phyloP scores from a whole-genome alignment of 2,888 invertebrate species.

The Lucinisca nassula region DNA sequence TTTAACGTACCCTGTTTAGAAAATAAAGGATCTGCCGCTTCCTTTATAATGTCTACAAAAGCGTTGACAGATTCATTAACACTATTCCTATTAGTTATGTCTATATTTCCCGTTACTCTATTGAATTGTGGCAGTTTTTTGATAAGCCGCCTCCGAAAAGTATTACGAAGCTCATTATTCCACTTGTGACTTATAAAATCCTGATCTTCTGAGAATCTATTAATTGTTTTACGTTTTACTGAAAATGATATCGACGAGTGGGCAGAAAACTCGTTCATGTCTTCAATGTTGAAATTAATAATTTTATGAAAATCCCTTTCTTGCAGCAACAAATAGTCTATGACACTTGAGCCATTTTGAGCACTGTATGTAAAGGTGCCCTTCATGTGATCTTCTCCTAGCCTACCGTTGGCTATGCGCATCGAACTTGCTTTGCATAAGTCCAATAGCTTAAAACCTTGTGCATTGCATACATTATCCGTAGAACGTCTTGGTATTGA shows the following conservation, averaged over 20 bases:
- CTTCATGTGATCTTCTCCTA: not conserved
- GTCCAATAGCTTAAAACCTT: not conserved
- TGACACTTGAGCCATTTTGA: not conserved
- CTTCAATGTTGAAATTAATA: not conserved
- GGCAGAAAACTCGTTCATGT: not conserved
- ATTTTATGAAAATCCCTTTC: not conserved
- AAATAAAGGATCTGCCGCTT: constrained; percentile 16
- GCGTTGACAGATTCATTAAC: not conserved
- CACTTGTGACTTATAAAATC: not conserved
- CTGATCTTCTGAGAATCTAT: not conserved
- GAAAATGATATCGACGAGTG: not conserved
- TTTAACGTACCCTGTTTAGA: not conserved
- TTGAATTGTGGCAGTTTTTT: not conserved
- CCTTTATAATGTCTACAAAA: not conserved
- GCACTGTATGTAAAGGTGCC: not conserved
- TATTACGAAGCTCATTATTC: not conserved
- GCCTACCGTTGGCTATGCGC: not conserved
- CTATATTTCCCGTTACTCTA: not conserved
- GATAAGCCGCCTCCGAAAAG: too few relatives aligned
- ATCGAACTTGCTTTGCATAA: not conserved
- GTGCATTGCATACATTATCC: not conserved
- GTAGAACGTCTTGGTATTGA: not conserved
- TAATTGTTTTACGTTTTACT: not conserved
- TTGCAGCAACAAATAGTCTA: not conserved
- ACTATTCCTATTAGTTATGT: not conserved